Percentiles rank a stretch among this genome's conserved stretches.
Evolutionary conservation across 2,797 vertebrate genomes (phyloP).

Genomic region (Psittacula echo): DNA sequence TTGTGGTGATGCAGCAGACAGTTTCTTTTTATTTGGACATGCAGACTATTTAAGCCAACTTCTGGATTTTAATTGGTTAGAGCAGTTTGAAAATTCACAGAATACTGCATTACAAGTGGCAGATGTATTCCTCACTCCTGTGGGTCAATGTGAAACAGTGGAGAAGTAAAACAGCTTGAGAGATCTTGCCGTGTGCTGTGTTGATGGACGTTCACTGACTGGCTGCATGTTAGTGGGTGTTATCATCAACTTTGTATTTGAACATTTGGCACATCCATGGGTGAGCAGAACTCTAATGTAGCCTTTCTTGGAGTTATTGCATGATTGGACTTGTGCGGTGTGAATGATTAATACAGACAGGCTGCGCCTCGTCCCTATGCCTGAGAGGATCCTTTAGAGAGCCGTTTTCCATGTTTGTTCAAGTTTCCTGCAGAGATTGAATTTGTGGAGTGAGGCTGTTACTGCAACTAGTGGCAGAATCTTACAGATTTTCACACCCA

Average conservation of each 20-base stretch:
- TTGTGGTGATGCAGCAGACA: slow-evolving; percentile 13
- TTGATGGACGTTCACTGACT: not conserved
- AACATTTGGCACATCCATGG: not conserved
- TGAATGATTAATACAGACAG: not conserved
- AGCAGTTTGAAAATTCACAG: not conserved
- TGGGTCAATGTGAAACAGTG: not conserved
- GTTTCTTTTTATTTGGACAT: not conserved
- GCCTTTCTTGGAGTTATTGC: not conserved
- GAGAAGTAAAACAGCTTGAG: not conserved
- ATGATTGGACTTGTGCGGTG: not conserved
- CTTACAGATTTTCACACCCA: not conserved
- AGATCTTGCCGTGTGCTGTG: not conserved
- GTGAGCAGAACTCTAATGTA: not conserved
- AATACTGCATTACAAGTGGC: not conserved
- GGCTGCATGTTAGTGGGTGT: not conserved
- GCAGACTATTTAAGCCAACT: not conserved
- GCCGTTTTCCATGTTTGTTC: not conserved
- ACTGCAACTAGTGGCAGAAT: not conserved
- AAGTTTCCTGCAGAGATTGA: not conserved
- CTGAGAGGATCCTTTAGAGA: not conserved
- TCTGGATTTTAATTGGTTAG: not conserved
- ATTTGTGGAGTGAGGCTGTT: not conserved
- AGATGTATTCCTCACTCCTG: not conserved
- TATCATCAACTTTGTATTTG: not conserved
- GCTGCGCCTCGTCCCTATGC: not conserved